These are phyloP conservation scores for Planiliza haematocheilus DNA, from an alignment of 2,113 vertebrate genomes.

Conservation along the genomic window DNA sequence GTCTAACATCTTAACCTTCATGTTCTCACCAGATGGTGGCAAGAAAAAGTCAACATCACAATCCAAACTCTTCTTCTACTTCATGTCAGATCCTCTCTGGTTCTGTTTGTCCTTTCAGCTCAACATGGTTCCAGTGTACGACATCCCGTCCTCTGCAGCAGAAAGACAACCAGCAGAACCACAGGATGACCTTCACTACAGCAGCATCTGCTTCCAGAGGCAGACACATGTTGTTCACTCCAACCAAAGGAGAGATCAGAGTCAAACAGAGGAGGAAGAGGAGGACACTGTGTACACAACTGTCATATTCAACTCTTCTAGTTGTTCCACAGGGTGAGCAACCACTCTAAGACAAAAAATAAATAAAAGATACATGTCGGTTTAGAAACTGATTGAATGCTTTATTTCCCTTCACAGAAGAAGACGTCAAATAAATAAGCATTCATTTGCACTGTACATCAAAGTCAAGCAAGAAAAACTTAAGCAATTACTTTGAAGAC, in stretches of 20 bases:
- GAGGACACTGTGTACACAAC: not conserved
- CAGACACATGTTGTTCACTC: constrained; percentile 26
- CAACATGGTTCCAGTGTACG: no score
- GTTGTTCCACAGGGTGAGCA: not conserved
- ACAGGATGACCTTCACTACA: not conserved
- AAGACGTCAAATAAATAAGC: not conserved
- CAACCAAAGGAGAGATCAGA: constrained; percentile 5
- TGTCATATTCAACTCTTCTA: not conserved
- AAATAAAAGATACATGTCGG: no score
- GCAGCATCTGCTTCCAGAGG: constrained; percentile 9
- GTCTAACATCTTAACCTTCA: not conserved
- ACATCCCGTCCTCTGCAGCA: no score
- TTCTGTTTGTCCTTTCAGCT: no score
- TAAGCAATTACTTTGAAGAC: no score
- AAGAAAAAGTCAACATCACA: no score
- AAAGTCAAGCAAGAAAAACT: constrained; percentile 6
- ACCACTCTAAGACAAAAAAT: no score
- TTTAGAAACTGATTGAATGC: fast-evolving
- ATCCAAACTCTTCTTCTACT: no score
- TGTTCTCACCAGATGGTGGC: no score
- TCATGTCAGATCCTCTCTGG: no score
- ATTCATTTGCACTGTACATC: constrained; percentile 28
- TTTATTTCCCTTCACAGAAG: constrained; percentile 7
- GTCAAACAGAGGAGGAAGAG: not conserved
- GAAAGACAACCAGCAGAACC: no score